Evolutionary conservation across 2,888 invertebrate species (phyloP), one percentile per base, ranked within the genome.

Genomic region (Morpho deidamia): DNA sequence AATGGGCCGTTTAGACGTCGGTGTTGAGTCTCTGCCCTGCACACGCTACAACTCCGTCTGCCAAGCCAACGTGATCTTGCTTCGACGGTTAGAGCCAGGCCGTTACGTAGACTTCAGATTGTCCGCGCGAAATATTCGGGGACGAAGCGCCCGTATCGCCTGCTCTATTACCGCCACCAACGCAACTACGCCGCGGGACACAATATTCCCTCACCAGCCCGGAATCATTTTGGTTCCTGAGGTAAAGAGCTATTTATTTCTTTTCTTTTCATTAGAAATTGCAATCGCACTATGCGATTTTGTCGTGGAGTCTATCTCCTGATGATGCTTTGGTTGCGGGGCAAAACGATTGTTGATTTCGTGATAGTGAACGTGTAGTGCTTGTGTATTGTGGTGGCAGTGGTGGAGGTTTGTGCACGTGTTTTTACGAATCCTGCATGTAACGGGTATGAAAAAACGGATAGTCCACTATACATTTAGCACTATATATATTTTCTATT

Each of bases 21-120:
- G 93, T 66, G 91, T 96, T 61, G 95, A 96, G 75, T 93, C 94
- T 65, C 91, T 97, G 55, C 95, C 96, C 45, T 97, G 97, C 88
- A 94, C 95, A 55, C 92, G 94, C 64, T 95, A 95, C 86, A 95
- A 96, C 88, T 95, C 95, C 49, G 94, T 96, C 68, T 97, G 97
- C 83, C 96, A 96, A 81, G 96, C 96, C 53, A 96, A 97, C 81
- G 94, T 97, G 66, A 92, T 96, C 62, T 89, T 97, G 61, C 92
- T 94, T 63, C 91, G 94, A 67, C 91, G 94, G 60, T 84, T 97
- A 67, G 95, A 95, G 77, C 92, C 94, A 0, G 95, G 95, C n/a
- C 92, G 96, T 58, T 94, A 94, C 70, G 95, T 96, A 81, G 96
- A 96, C 88, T 96, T 96, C 82, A 91, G 94, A 60, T 89, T 92